Evolutionary conservation across 1,140 invertebrate species (phyloP), one percentile per base, ranked within the genome.

Genomic region (Bombus haemorrhoidalis): DNA sequence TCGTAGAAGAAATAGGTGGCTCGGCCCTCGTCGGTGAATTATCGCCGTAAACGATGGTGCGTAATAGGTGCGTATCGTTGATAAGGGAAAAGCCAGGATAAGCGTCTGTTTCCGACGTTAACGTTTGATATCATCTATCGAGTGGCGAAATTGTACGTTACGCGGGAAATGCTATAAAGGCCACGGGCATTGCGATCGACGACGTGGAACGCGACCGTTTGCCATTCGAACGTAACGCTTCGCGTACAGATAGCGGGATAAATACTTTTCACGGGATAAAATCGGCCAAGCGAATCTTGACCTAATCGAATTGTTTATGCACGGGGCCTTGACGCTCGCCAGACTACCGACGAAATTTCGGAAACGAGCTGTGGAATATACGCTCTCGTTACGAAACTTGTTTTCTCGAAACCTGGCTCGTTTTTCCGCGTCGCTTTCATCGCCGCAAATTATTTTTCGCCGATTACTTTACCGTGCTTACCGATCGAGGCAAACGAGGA

Each of bases 261-360:
- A 9, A 39, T 80, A 62, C 18, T 69, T 84, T 80, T n/a, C 32
- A 9, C 18, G 3, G 28, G 34, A 47, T 79, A 72, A 84, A 86
- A 72, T 81, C 37, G 59, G 64, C 5, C 47, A 62, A 78, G 62
- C 59, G 41, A 83, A 87, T 87, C 64, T 86, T 32, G 41, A 81
- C 57, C 66, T 34, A 59, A 87, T 84, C 76, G 47, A 41, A 64
- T 76, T 39, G 62, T 78, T 83, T 86, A 84, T 28, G 68, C 53
- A 37, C 47, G 78, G 62, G 37, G 72, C 47, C 64, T 82, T 80
- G 71, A 73, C 43, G 43, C 43, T 85, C 57, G 39, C 77, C 83
- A 85, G 83, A 85, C 53, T 77, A 80, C 83, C 39, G 47, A 85
- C 80, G 83, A 85, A 85, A 85, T 85, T 85, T 85, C 41, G 76